Conservation (phyloP, 1,140 invertebrate genomes). For the Dreissena rostriformis region DNA sequence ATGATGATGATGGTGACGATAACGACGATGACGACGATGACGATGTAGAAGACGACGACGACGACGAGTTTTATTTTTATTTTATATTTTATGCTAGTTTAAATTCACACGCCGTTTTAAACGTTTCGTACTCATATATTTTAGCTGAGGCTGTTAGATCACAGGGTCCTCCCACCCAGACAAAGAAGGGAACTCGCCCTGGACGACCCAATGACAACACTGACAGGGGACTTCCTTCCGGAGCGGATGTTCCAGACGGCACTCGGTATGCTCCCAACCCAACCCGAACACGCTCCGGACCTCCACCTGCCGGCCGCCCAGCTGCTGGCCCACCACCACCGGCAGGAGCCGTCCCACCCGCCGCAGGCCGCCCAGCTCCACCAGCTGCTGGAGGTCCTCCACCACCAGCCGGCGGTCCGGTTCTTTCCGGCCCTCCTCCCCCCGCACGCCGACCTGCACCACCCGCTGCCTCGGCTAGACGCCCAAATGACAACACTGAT, state of each 20-base stretch:
- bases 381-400: background rate
- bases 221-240: constrained; percentile 26
- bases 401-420: constrained; percentile 2
- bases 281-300: background rate
- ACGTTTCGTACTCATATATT: background rate
- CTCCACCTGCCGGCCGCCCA: background rate
- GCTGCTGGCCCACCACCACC: background rate
- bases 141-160: constrained; percentile 43
- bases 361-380: background rate
- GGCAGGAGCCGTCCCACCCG: background rate
- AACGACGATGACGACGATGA: too few species aligned
- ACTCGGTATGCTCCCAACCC: background rate
- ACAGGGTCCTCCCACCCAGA: constrained; percentile 38
- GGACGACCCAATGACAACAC: constrained; percentile 32
- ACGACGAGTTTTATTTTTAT: too few species aligned
- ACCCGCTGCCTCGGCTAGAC: background rate
- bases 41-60: too few species aligned
- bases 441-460: background rate
- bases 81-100: background rate
- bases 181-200: constrained; percentile 34
- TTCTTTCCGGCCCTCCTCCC: constrained; percentile 14
- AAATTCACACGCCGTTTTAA: background rate
- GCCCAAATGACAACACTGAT: constrained; percentile 34
- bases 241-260: constrained; percentile 39
- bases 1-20: too few species aligned